Percentiles rank a stretch among this genome's conserved stretches.
phyloP scores from a whole-genome alignment of 2,113 vertebrate genomes.

The Passer montanus region DNA sequence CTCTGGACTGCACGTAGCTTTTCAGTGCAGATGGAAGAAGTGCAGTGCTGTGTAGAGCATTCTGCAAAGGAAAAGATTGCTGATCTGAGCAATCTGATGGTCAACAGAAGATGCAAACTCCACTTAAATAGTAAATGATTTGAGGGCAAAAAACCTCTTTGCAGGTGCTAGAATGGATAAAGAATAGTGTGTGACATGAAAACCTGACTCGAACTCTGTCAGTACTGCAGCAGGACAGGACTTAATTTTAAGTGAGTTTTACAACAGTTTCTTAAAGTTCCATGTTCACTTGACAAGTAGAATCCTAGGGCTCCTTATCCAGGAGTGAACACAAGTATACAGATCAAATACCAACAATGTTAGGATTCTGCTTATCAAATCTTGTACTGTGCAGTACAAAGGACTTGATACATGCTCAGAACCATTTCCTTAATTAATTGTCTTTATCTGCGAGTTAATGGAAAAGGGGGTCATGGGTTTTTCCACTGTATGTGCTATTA shows the following conservation, averaged over 20 bases:
- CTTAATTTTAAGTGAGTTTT: neutral
- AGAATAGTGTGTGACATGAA: rapidly evolving
- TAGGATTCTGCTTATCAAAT: neutral
- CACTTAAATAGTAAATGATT: neutral
- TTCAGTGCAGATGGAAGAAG: neutral
- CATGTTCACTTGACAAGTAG: neutral
- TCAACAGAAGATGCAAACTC: neutral
- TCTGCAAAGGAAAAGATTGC: neutral
- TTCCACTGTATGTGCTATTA: conserved; percentile 9
- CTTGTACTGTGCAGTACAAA: neutral
- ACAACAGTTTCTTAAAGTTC: neutral
- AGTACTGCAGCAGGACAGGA: neutral
- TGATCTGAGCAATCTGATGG: neutral
- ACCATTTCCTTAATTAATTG: neutral
- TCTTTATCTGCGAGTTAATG: neutral
- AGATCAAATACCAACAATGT: neutral
- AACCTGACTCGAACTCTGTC: neutral
- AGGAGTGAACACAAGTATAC: neutral
- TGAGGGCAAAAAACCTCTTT: neutral
- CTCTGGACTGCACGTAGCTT: neutral
- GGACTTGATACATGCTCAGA: neutral
- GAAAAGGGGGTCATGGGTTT: neutral
- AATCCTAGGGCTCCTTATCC: neutral
- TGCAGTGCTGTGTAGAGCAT: neutral
- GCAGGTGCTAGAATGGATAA: neutral